phyloP scores from a whole-genome alignment of 2,113 vertebrate genomes.

The Orycteropus afer region DNA sequence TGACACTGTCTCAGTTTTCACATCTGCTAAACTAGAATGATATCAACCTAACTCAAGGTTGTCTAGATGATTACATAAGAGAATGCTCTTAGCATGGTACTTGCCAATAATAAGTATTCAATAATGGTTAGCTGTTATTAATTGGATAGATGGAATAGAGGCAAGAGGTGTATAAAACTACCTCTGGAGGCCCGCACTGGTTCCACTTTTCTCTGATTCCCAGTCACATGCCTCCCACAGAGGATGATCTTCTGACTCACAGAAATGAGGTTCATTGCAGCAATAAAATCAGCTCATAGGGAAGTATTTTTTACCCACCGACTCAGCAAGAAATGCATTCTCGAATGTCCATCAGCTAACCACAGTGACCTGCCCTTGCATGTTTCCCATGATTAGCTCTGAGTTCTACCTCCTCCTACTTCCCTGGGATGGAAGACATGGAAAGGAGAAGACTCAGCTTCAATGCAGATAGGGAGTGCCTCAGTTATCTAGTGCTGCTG shows the following conservation, averaged over 20 bases:
- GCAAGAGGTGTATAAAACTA: constrained; percentile 59
- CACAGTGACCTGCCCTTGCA: constrained; percentile 77
- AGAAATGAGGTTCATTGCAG: constrained; percentile 64
- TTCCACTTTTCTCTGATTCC: constrained; percentile 59
- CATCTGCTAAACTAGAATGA: neutral
- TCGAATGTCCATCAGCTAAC: constrained; percentile 73
- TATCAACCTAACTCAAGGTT: neutral
- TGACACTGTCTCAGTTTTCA: constrained; percentile 45
- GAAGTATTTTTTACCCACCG: constrained; percentile 74
- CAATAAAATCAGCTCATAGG: constrained; percentile 72
- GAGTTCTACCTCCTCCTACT: constrained; percentile 28
- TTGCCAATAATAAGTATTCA: constrained; percentile 13
- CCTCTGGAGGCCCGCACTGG: neutral
- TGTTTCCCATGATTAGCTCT: constrained; percentile 38
- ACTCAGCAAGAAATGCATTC: constrained; percentile 79
- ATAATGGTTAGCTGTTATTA: constrained; percentile 39
- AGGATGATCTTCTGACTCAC: constrained; percentile 70
- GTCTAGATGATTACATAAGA: neutral
- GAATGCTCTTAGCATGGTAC: neutral
- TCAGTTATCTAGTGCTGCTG: neutral
- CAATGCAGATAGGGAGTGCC: neutral
- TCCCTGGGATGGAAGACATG: neutral
- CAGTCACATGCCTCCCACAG: constrained; percentile 11
- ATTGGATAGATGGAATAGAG: constrained; percentile 42
- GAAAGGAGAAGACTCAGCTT: neutral